phyloP scores from a whole-genome alignment of 1,140 invertebrate genomes.

The Leguminivora glycinivorella region DNA sequence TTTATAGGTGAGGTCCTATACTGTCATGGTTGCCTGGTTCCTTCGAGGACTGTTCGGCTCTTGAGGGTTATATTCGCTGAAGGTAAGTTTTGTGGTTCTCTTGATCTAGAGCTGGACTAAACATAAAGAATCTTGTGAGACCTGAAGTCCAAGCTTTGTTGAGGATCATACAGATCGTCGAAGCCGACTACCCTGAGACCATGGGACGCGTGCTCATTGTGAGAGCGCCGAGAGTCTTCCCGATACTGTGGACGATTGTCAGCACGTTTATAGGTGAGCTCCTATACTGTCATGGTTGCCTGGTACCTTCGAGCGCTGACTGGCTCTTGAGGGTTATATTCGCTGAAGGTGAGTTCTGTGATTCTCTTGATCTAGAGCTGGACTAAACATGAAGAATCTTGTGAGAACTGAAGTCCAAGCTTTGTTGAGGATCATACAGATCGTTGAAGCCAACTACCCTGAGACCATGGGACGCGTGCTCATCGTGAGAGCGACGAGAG shows the following conservation, averaged over 20 bases:
- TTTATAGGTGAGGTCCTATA: constrained; percentile 84
- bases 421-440: constrained; percentile 31
- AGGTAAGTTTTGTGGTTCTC: no score
- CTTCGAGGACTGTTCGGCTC: no score
- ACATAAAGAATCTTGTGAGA: constrained; percentile 97
- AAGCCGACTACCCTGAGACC: constrained; percentile 98
- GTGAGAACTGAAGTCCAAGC: constrained; percentile 89
- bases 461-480: constrained; percentile 96
- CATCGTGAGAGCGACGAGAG: constrained; percentile 92
- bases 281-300: not conserved
- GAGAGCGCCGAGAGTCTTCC: constrained; percentile 94
- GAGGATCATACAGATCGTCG: constrained; percentile 96
- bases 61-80: no score
- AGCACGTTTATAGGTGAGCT: constrained; percentile 91
- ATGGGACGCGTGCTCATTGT: constrained; percentile 94
- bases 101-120: no score
- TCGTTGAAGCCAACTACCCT: constrained; percentile 96
- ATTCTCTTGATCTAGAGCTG: no score
- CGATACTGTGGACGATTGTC: constrained; percentile 97
- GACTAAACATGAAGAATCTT: constrained; percentile 96
- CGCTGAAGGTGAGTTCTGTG: no score
- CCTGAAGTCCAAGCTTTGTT: constrained; percentile 94
- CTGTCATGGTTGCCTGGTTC: not conserved
- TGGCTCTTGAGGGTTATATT: no score
- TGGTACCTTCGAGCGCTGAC: not conserved